Evolutionary conservation across 2,888 invertebrate species (phyloP), one percentile per base, ranked within the genome.

Genomic region (Hydropsyche betteni): DNA sequence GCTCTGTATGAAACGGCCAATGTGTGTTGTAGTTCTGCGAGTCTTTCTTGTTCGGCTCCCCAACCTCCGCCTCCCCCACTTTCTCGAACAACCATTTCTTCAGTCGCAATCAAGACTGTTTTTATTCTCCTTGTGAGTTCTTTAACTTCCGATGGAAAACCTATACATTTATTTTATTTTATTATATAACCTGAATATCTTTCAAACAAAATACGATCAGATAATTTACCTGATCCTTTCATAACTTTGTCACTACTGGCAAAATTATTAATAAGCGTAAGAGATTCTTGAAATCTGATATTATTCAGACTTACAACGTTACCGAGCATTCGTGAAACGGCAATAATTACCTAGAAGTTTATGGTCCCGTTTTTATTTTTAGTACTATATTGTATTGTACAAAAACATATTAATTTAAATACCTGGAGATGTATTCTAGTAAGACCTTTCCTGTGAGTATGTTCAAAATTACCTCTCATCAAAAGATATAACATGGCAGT

Each of bases 381-480:
- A 53, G 75, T 74, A 70, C 24, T 24, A 24, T 24, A 24, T 24
- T 24, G 24, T 24, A 71, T 34, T 74, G 51, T 44, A 50, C 33
- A 6, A 72, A 7, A 53, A 14, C 71, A 75, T 5, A 64, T 70
- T 64, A 44, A 53, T 34, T 6, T 16, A 50, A 33, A 24, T 71
- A 92, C 92, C 90, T 97, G 96, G 69, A 96, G 86, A 82, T 97
- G 97, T 0, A 97, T 96, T 79, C 97, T 87, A 0, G 95, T 97
- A 78, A 97, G 88, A 76, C 93, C 94, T 80, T 94, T 94, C 53
- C 93, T 90, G 73, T 91, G 90, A 68, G 93, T 94, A 83, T 94
- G 95, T 83, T 97, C 96, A 86, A 95, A 98, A 87, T 97, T 97
- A 82, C 95, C 95, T 80, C 97, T 89, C 97, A 98, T 97, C 50